Base-by-base conservation (phyloP, 1,140 invertebrate species). In the Doryteuthis pealeii region DNA sequence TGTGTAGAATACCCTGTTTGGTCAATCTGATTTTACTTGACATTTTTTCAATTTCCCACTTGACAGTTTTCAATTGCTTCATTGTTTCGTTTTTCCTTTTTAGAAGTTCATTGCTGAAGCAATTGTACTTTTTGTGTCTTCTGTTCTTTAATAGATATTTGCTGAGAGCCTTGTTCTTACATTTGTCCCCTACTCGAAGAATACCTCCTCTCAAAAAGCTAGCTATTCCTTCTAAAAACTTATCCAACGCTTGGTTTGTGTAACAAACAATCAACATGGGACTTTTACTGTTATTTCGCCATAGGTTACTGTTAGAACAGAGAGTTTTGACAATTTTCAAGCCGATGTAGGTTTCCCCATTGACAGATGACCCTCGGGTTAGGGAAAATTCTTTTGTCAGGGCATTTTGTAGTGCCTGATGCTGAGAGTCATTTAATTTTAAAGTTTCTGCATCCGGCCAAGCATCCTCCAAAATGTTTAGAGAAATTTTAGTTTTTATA, bases 201-300 rank as follows among this genome's bases (percentile, higher is more conserved):
- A 95, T 88, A 31, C 80, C 80, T 1, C 71, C 71, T 1, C 77
- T 71, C 66, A 75, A 78, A 67, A 81, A 82, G n/a, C 67, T 15
- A 2, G 77, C 32, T 22, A 88, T 83, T 30, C 92, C 93, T 85
- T 94, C 91, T n/a, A 96, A 85, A 88, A 96, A 96, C 83, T 96
- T 94, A 89, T 96, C 95, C 2, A 96, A 84, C 1, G 95, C 94
- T 86, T 96, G 94, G 83, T 96, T 96, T 0, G 94, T 95, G 78
- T 92, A 95, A 81, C 94, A 94, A 30, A 96, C 91, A 15, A 96
- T 89, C 2, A 96, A 85, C 72, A 96, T 92, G 6, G 93, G 92
- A 8, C 35, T 40, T 10, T 40, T 40, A 3, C 35, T 40, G 10
- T 74, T 73, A 8, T 35, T 8, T 10, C n/a, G 33, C 85, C 86